Percentiles rank a stretch among this genome's conserved stretches.
Evolutionary conservation across 2,113 vertebrate genomes (phyloP).

Genomic region (Pteronura brasiliensis): DNA sequence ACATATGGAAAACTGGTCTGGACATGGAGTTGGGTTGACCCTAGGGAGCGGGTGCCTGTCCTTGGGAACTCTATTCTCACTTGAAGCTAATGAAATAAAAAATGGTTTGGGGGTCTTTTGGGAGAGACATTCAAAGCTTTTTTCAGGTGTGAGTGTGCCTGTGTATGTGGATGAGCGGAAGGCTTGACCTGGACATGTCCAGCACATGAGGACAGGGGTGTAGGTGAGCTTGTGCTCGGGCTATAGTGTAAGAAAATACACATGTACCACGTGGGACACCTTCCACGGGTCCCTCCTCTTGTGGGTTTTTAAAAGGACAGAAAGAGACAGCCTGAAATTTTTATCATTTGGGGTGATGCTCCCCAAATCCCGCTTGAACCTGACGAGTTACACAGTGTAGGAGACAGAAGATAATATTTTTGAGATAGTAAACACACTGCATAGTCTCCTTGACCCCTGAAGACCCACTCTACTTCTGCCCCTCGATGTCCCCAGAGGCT

Average conservation of each 20-base stretch:
- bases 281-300: background rate
- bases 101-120: background rate
- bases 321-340: background rate
- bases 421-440: background rate
- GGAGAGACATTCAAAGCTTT: background rate
- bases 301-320: background rate
- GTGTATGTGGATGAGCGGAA: fast-evolving
- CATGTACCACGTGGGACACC: background rate
- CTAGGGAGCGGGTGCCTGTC: background rate
- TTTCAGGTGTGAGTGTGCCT: background rate
- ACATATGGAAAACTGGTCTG: background rate
- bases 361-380: background rate
- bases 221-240: background rate
- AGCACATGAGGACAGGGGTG: background rate
- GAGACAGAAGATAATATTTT: background rate
- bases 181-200: background rate
- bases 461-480: background rate
- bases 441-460: fast-evolving
- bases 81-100: background rate
- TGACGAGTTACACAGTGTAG: background rate
- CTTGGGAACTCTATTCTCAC: background rate
- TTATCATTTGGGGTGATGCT: background rate
- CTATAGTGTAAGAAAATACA: background rate
- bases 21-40: background rate
- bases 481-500: background rate